Base-by-base conservation (phyloP, 1,140 invertebrate species). In the Meloidogyne floridensis region DNA sequence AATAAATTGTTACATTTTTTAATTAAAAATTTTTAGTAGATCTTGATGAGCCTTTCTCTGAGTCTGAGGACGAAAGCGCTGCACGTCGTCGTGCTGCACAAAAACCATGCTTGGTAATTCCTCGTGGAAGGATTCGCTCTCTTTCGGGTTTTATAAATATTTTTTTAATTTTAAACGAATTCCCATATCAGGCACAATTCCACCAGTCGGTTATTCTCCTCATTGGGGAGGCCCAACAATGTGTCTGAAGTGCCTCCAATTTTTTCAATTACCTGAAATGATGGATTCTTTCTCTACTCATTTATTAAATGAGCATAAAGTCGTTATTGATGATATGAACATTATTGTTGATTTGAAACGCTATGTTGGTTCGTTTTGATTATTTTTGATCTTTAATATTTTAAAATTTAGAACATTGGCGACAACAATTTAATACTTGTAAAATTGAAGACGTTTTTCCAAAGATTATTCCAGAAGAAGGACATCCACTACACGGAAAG, bases 221-320 rank as follows among this genome's bases (percentile, higher is more conserved):
- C 89, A 90, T 72, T 89, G 88, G 88, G 88, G 88, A 32, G 88
- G 88, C 0, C 89, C 88, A 2, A 89, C 89, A 8, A 89, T 89
- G 88, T 89, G 88, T 77, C 69, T 89, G 20, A 86, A 81, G 32
- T 89, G 88, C 69, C 75, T 89, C 42, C 86, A 89, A 59, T 89
- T 89, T 76, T 89, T 89, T 75, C 86, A 89, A 78, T 81, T 89
- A 15, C 88, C 88, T 42, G 89, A 90, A 43, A 74, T 85, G 54
- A 82, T 88, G 18, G 75, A 77, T 11, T 82, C 89, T 11, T 88
- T 88, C 82, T 73, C 84, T 47, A 83, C 86, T 65, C 85, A 86
- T 77, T 74, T 86, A 15, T 72, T 86, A 18, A 65, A 47, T 32
- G 85, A 86, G 10, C 85, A 86, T 65, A 72, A 89, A 70, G 88